A percentile compares a stretch with the other conserved stretches of the same genome.
phyloP scores from a whole-genome alignment of 2,888 invertebrate species.

The Pyrgus malvae region DNA sequence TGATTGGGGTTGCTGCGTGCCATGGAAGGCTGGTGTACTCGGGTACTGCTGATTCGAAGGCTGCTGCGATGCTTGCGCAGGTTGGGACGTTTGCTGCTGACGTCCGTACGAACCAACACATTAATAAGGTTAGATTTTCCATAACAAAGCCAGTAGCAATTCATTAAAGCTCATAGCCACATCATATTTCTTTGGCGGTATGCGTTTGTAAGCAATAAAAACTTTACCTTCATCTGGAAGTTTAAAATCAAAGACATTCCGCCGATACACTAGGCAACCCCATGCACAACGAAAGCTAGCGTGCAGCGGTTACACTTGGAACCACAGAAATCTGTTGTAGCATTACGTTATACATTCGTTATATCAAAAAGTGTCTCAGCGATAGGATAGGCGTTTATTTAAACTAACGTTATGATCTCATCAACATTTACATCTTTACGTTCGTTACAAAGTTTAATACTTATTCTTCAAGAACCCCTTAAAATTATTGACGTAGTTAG shows the following conservation, averaged over 20 bases:
- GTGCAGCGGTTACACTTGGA: constrained; percentile 76
- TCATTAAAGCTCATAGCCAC: constrained; percentile 75
- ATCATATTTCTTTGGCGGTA: constrained; percentile 57
- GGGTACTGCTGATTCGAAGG: constrained; percentile 76
- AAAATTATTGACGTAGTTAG: constrained; percentile 24
- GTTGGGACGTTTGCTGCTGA: constrained; percentile 82
- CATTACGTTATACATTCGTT: constrained; percentile 45
- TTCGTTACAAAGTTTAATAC: constrained; percentile 24
- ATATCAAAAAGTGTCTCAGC: constrained; percentile 59
- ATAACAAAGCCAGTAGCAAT: constrained; percentile 77
- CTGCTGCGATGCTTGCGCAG: constrained; percentile 79
- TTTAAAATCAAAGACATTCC: constrained; percentile 69
- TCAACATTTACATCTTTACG: constrained; percentile 38
- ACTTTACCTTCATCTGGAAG: constrained; percentile 70
- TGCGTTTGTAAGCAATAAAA: constrained; percentile 73
- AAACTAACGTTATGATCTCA: constrained; percentile 22
- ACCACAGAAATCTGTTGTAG: constrained; percentile 63
- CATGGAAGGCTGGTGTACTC: constrained; percentile 80
- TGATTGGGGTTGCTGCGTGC: constrained; percentile 77
- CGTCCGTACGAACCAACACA: constrained; percentile 83
- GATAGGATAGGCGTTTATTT: constrained; percentile 42
- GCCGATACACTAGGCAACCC: constrained; percentile 76
- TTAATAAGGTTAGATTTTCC: constrained; percentile 83
- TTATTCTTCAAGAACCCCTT: constrained; percentile 29
- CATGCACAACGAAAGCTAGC: constrained; percentile 82